Evolutionary conservation across 2,888 invertebrate species (phyloP), one percentile per base, ranked within the genome.

Genomic region (Pammene aurita): DNA sequence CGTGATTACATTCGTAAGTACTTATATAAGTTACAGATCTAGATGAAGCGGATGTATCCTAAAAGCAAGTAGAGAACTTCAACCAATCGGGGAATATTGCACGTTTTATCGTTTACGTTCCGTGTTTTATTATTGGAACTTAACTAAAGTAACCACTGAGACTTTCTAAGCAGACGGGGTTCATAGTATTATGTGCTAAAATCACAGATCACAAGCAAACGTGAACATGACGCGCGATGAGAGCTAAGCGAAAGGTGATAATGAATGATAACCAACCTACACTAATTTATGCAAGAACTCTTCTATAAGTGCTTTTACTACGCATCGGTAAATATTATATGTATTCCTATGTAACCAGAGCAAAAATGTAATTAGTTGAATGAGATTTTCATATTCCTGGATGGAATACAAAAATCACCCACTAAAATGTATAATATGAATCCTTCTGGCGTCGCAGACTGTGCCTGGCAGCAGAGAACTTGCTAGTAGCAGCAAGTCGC

Each of bases 21-120:
- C 92, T 91, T 90, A 90, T 79, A 86, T 86, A 89, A 88, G 87
- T 90, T 90, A 90, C 91, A 92, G 92, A 92, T 92, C 92, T 92
- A 92, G 88, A 87, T 84, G 82, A 90, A 90, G 90, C 89, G 85
- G 86, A 86, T 85, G 84, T 83, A 84, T 84, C 85, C 87, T 88
- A 86, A 84, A 87, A 89, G 87, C 89, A 87, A 90, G 86, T 89
- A 87, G 85, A 89, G 84, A 88, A 89, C 84, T 80, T 85, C 79
- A 84, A 86, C 81, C 83, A 84, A 86, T 82, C 72, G 69, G 76
- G 73, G 74, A 76, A 76, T 74, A 75, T 76, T 78, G 74, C 77
- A 78, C 78, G 67, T 72, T 76, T 77, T 79, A 80, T 80, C 80
- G 73, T 78, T 78, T 73, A 77, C 74, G 75, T 75, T 76, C 69